Evolutionary conservation across 2,888 invertebrate genomes (phyloP), one percentile per base, ranked within the genome.

Genomic region (Caenorhabditis sp.): DNA sequence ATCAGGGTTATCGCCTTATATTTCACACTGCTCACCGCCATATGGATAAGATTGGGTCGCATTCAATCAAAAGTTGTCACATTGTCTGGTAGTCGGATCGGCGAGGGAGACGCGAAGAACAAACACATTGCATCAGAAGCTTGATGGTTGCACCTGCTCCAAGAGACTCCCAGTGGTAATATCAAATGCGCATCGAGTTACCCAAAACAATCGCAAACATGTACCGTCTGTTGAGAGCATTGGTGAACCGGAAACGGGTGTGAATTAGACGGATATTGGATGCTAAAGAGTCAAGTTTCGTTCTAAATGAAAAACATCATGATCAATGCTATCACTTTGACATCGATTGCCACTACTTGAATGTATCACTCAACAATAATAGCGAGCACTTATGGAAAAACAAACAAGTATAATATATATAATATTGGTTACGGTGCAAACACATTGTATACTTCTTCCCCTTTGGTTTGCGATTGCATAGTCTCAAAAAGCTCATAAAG

Each of bases 31-130:
- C 11, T 40, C 9, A 24, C 60, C 60, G 35, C 37, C 72, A 72
- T 58, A 72, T 72, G 65, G 64, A 15, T 47, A 22, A 40, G 47
- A 32, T 40, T 18, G 20, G 22, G 53, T 22, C 60, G 26, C 37
- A 58, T 58, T 65, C 72, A 65, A 72, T 72, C 72, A 72, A 72
- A 72, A 72, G 58, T 72, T 72, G 72, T 72, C 72, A 55, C 9
- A 13, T 22, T 15, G n/a, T 20, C 40, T 3, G 2, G 37, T 37
- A 0, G 40, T 35, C 11, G 60, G 18, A 20, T 18, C 40, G 18
- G 18, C 32, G 40, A 60, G n/a, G n/a, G n/a, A n/a, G 37, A 40
- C 18, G 22, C 40, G 40, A 60, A 60, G 40, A 60, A 40, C 60
- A 60, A 60, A 60, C n/a, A 60, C 13, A 60, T 60, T 40, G 56